These are phyloP conservation scores for Neoniphon sammara DNA, from an alignment of 2,797 vertebrate genomes.

Conservation along the genomic window DNA sequence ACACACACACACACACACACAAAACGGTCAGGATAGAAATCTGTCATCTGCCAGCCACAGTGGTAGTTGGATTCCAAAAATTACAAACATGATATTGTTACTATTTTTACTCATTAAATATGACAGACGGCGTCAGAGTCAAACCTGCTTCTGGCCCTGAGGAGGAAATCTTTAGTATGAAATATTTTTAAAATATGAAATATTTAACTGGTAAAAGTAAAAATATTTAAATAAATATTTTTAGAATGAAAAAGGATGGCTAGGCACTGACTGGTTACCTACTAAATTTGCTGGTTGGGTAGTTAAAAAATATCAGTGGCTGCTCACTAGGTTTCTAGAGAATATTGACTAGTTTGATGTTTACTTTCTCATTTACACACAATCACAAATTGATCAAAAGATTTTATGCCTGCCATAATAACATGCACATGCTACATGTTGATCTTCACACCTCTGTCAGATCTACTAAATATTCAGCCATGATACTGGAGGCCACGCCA, in stretches of 20 bases:
- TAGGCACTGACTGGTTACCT: neutral
- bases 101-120: neutral
- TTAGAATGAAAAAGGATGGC: neutral
- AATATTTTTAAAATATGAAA: no score
- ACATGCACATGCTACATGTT: neutral
- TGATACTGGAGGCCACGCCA: slow-evolving; percentile 72
- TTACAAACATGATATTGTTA: neutral
- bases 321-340: no score
- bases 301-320: no score
- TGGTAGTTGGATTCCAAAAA: neutral
- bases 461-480: slow-evolving; percentile 87
- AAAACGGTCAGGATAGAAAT: neutral
- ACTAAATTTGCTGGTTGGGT: no score
- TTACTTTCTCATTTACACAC: neutral
- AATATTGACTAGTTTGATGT: neutral
- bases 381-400: neutral
- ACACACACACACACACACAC: neutral
- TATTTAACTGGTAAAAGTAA: no score
- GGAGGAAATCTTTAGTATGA: no score
- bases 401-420: neutral
- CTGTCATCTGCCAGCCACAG: neutral
- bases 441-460: slow-evolving; percentile 52
- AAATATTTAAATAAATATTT: no score
- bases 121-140: no score
- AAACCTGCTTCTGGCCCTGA: no score